A percentile compares a stretch with the other conserved stretches of the same genome.
Evolutionary conservation across 2,797 vertebrate genomes (phyloP).

Genomic region (Myripristis jacobus): DNA sequence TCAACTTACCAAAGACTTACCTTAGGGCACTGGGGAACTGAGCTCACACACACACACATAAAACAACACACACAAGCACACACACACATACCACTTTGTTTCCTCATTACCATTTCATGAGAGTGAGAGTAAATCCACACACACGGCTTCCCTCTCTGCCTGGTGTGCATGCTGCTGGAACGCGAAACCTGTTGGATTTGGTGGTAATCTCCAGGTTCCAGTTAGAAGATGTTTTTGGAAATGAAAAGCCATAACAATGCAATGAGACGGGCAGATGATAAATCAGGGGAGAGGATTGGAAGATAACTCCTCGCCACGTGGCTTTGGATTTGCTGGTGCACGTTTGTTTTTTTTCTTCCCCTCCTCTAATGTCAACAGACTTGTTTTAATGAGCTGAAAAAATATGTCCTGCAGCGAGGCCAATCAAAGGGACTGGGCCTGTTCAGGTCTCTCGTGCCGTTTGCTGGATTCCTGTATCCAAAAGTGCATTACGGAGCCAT

Average conservation of each 20-base stretch:
- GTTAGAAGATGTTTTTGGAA: constrained; percentile 40
- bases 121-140: constrained; percentile 48
- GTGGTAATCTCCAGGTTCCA: constrained; percentile 35
- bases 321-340: constrained; percentile 42
- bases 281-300: constrained; percentile 24
- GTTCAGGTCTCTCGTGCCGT: constrained; percentile 28
- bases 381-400: constrained; percentile 51
- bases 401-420: constrained; percentile 16
- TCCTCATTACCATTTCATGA: constrained; percentile 57
- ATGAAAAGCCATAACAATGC: constrained; percentile 33
- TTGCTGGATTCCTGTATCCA: constrained; percentile 29
- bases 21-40: constrained; percentile 27
- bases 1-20: constrained; percentile 38
- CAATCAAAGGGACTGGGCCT: constrained; percentile 50
- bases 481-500: neutral
- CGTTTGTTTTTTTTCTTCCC: no score
- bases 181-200: constrained; percentile 30
- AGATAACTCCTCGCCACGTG: constrained; percentile 40
- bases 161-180: constrained; percentile 28
- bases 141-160: constrained; percentile 25
- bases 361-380: constrained; percentile 43
- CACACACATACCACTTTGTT: constrained; percentile 2
- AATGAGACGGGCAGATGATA: constrained; percentile 26
- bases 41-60: constrained; percentile 20
- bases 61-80: constrained; percentile 14